Evolutionary conservation across 2,888 invertebrate genomes (phyloP).

Genomic region (Cheilosia grossa): DNA sequence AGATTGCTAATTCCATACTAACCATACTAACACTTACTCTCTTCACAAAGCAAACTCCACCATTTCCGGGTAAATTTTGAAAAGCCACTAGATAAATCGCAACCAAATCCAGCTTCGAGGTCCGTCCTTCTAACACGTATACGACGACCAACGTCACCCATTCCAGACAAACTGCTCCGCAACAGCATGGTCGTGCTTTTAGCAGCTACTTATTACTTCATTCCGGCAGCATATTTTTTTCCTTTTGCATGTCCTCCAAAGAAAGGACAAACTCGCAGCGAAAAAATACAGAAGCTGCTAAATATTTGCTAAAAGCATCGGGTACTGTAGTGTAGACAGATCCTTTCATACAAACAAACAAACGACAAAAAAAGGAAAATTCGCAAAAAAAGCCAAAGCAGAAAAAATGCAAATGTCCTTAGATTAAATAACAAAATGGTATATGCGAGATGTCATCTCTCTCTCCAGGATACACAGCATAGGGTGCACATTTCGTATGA

Average conservation of each 20-base stretch:
- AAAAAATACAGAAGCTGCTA: background rate
- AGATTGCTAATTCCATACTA: background rate
- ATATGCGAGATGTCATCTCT: constrained; percentile 33
- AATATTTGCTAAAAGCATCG: constrained; percentile 11
- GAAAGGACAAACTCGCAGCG: background rate
- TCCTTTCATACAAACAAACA: constrained; percentile 3
- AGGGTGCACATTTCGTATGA: background rate
- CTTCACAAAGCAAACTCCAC: background rate
- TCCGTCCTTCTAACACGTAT: background rate
- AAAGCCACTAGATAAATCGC: background rate
- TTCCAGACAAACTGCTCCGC: background rate
- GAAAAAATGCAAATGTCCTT: constrained; percentile 26
- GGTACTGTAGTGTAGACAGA: constrained; percentile 4
- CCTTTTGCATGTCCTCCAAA: background rate
- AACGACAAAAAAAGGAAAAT: background rate
- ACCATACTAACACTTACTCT: background rate
- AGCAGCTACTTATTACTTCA: constrained; percentile 50
- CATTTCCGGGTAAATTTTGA: background rate
- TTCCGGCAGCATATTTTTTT: constrained; percentile 10
- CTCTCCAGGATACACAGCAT: background rate
- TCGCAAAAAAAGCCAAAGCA: background rate
- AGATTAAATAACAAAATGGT: constrained; percentile 26
- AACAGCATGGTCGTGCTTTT: constrained; percentile 10
- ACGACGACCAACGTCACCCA: background rate
- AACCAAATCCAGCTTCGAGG: background rate